phyloP scores from a whole-genome alignment of 2,797 vertebrate species.

The Oophaga sylvatica region DNA sequence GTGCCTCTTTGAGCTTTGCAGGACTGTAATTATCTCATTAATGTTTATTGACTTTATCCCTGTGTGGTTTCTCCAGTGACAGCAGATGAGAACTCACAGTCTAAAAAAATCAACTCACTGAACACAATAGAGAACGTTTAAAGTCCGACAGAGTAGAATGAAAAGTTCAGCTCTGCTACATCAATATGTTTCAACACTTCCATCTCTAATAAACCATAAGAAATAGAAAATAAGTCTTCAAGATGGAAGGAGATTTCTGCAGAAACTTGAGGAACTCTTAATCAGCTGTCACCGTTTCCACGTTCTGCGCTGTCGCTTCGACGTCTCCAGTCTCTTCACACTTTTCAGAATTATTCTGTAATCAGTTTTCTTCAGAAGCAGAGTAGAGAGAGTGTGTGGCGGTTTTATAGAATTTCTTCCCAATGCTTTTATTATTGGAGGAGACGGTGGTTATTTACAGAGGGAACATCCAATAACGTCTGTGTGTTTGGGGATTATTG shows the following conservation, averaged over 20 bases:
- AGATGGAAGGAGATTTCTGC: neutral
- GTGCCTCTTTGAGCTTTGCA: no score
- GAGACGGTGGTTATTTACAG: neutral
- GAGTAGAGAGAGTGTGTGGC: neutral
- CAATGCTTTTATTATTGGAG: neutral
- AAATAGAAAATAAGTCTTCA: neutral
- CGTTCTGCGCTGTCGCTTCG: neutral
- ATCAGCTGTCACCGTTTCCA: neutral
- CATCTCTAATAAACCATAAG: neutral
- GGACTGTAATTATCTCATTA: no score
- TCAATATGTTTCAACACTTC: neutral
- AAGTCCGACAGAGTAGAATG: neutral
- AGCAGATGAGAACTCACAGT: no score
- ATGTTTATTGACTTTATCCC: no score
- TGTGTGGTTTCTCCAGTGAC: no score
- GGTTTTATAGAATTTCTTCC: neutral
- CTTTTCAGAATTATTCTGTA: neutral
- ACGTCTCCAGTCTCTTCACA: neutral
- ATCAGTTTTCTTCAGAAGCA: neutral
- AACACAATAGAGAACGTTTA: neutral
- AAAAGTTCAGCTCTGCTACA: neutral
- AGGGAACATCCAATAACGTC: neutral
- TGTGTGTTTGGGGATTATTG: neutral
- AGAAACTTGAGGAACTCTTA: neutral
- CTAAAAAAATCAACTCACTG: no score